Base-by-base conservation (phyloP, 1,140 invertebrate genomes). In the Ceratosolen solmsi region DNA sequence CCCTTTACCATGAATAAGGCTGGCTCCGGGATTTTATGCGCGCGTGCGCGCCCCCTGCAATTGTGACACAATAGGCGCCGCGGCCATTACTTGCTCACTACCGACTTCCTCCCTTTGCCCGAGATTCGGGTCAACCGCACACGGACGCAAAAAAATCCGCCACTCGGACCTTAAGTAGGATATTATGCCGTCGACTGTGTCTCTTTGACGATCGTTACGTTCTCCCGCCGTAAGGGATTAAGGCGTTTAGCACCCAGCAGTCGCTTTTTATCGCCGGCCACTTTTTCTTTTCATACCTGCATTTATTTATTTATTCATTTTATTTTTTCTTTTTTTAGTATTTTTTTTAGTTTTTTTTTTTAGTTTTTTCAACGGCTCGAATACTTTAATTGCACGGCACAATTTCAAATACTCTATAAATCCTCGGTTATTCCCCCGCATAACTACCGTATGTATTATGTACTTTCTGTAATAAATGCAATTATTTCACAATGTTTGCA, bases 1-100 rank as follows among this genome's bases (percentile, higher is more conserved):
- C 73, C 27, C 30, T 49, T 49, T 17, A 22, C 5, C 22, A 60
- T 41, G 36, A 75, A 60, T 60, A 60, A 60, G 25, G 54, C 51
- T 56, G 27, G 7, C 25, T 20, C 9, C 13, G 36, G 22, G 51
- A 75, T 58, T 75, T 75, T 38, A 75, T 41, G 73, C 33, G 33
- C 13, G 30, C 1, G 56, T 25, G n/a, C n/a, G n/a, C n/a, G n/a
- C n/a, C n/a, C n/a, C 25, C 27, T n/a, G 27, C 20, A 27, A 75
- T 75, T n/a, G 51, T 25, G 73, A 77, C 58, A 77, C 74, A 33
- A 77, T 77, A 27, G 58, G 58, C 58, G 73, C 9, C 36, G 54
- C 22, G 51, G 36, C 74, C 25, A 46, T 65, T 77, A n/a, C 38
- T 75, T 75, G 33, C 54, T 49, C 41, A 13, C 58, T 22, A 11